phyloP scores from a whole-genome alignment of 35 echinoderm and acorn worm species.

The Hemicentrotus pulcherrimus region DNA sequence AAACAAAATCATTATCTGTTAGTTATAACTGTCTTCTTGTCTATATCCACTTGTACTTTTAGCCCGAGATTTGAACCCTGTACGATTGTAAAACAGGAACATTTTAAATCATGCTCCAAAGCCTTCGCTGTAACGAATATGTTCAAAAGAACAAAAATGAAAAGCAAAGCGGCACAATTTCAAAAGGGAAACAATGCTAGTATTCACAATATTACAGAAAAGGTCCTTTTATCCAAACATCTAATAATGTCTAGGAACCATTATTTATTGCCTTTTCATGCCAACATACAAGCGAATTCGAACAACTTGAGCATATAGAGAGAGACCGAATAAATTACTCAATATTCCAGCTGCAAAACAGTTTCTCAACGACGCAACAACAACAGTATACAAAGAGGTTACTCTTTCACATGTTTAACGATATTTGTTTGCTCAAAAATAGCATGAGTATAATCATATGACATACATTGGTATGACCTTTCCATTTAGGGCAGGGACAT shows the following conservation, averaged over 20 bases:
- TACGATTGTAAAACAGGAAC: not conserved
- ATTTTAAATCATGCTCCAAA: not conserved
- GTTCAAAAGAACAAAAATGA: not conserved
- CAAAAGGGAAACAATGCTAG: not conserved
- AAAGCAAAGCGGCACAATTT: not conserved
- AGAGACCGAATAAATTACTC: not conserved
- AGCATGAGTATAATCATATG: too few species aligned
- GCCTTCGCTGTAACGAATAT: not conserved
- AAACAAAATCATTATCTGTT: not conserved
- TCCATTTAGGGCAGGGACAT: too few species aligned
- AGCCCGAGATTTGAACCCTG: not conserved
- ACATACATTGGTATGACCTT: too few species aligned
- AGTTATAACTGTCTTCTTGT: not conserved
- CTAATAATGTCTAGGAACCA: not conserved
- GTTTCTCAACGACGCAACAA: not conserved
- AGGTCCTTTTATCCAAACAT: not conserved
- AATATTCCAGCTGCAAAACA: not conserved
- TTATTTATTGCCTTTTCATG: not conserved
- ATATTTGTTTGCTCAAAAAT: too few species aligned
- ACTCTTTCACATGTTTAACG: not conserved
- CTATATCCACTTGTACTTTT: not conserved
- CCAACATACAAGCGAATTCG: too few species aligned
- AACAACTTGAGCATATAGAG: not conserved
- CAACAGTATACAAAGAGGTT: not conserved
- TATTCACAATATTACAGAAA: not conserved